Percentiles rank a stretch among this genome's conserved stretches.
Evolutionary conservation across 1,140 invertebrate genomes (phyloP).

Genomic region (Marisa cornuarietis): DNA sequence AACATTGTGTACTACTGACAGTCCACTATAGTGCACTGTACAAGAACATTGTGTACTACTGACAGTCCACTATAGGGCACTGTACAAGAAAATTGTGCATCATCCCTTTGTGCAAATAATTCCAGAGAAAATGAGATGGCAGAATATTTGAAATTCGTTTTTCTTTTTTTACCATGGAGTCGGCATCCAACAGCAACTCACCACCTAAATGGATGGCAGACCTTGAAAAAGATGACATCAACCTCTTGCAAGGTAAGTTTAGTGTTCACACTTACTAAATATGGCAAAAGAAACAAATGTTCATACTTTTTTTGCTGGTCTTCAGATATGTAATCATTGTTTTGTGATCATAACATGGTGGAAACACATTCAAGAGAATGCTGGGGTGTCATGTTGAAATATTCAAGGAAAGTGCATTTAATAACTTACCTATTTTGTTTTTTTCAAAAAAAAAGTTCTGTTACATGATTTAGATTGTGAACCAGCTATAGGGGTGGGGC

Average conservation of each 20-base stretch:
- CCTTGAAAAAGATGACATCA: constrained; percentile 74
- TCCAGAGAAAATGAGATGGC: too few relatives aligned
- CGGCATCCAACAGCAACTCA: constrained; percentile 43
- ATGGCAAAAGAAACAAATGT: neutral
- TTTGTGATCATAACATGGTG: neutral
- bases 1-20: too few relatives aligned
- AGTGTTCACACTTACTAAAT: too few relatives aligned
- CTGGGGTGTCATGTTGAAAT: neutral
- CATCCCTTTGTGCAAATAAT: too few relatives aligned
- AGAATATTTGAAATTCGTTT: too few relatives aligned
- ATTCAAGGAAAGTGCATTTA: neutral
- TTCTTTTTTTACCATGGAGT: constrained; percentile 35
- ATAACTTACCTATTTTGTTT: too few relatives aligned
- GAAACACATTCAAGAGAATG: neutral
- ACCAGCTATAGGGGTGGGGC: too few relatives aligned
- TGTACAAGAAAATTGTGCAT: neutral
- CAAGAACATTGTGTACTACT: neutral
- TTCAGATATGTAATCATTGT: neutral
- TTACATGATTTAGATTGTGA: too few relatives aligned
- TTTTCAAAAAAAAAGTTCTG: neutral
- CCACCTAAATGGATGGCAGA: constrained; percentile 66
- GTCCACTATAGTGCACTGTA: neutral
- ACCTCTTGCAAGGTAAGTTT: constrained; percentile 75
- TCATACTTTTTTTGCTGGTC: neutral
- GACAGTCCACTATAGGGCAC: neutral